A percentile compares a stretch with the other conserved stretches of the same genome.
Evolutionary conservation across 2,797 vertebrate genomes (phyloP).

Genomic region (Acanthurus tractus): DNA sequence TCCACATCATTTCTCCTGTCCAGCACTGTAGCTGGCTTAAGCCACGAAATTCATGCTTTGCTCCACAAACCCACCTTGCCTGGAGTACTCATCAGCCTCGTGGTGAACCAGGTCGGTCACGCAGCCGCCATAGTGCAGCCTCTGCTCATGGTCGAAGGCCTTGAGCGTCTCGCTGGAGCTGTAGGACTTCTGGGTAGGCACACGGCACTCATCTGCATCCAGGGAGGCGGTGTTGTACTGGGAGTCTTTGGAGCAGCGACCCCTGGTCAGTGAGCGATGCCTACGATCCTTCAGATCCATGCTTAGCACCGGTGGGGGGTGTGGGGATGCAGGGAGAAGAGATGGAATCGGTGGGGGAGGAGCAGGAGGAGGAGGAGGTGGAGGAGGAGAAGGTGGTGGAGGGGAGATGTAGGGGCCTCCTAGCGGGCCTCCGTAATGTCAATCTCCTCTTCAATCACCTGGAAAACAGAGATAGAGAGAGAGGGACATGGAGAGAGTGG

Average conservation of each 20-base stretch:
- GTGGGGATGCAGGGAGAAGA: constrained; percentile 8
- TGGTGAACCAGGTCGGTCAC: constrained; percentile 95
- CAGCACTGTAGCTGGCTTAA: constrained; percentile 36
- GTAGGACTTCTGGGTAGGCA: constrained; percentile 98
- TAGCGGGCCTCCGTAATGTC: constrained; percentile 63
- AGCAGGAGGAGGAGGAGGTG: constrained; percentile 13
- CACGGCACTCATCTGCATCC: constrained; percentile 93
- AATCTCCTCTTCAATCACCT: constrained; percentile 81
- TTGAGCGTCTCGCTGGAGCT: constrained; percentile 98
- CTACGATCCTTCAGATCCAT: constrained; percentile 97
- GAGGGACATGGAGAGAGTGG: constrained; percentile 29
- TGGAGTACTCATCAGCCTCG: constrained; percentile 96
- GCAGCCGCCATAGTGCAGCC: constrained; percentile 94
- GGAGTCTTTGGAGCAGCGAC: constrained; percentile 92
- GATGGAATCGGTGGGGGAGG: background rate
- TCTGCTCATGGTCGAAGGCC: constrained; percentile 96
- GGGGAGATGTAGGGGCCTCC: constrained; percentile 57
- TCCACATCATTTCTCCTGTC: background rate
- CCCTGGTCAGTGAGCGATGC: constrained; percentile 93
- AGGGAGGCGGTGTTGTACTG: constrained; percentile 94
- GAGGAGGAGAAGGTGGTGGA: background rate
- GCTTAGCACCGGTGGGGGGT: constrained; percentile 11
- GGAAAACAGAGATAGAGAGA: constrained; percentile 63
- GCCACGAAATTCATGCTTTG: constrained; percentile 9
- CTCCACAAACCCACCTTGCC: constrained; percentile 89